Base-by-base conservation (phyloP, 2,797 vertebrate species). In the Scomberomorus guttatus region DNA sequence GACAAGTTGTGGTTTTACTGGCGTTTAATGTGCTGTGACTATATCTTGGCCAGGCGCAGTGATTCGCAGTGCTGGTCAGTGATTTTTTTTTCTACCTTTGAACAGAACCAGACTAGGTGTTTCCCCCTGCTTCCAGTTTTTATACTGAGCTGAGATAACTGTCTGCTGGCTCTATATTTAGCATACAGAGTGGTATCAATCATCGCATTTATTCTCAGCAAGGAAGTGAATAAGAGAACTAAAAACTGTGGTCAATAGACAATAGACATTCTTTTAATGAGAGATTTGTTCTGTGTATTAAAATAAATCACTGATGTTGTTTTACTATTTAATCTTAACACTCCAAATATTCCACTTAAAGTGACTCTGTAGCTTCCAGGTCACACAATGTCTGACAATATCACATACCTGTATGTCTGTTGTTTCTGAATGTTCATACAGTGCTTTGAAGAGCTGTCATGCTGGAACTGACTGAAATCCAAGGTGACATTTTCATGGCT, bases 401-500 rank as follows among this genome's bases (percentile, higher is more conserved):
- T 58, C 48, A 11, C 56, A 59, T 51, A n/a, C 12, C 46, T 66
- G 18, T 27, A 52, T 81, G 58, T 61, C 44, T 22, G 67, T 60
- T 25, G 10, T 34, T 34, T 80, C 44, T 52, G 29, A n/a, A 18
- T 62, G 20, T 44, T 14, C 15, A 32, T 6, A 32, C 29, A 58
- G 37, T 29, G 37, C 20, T 60, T 25, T 57, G n/a, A 75, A 65
- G 2, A 15, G n/a, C 42, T 58, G 67, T 54, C 51, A 63, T 39
- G 60, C 27, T 56, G 6, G 3, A 2, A 15, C 27, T 74, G 4
- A 83, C 24, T 15, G 0, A 66, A 78, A 27, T 67, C 52, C 24
- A 8, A 77, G 24, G 56, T 44, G 77, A 51, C 22, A 14, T 24
- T 80, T 76, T 32, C 25, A 55, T 59, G 37, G 61, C 37, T 8